Conservation (phyloP, 1,140 invertebrate species). For the Coptotermes formosanus region DNA sequence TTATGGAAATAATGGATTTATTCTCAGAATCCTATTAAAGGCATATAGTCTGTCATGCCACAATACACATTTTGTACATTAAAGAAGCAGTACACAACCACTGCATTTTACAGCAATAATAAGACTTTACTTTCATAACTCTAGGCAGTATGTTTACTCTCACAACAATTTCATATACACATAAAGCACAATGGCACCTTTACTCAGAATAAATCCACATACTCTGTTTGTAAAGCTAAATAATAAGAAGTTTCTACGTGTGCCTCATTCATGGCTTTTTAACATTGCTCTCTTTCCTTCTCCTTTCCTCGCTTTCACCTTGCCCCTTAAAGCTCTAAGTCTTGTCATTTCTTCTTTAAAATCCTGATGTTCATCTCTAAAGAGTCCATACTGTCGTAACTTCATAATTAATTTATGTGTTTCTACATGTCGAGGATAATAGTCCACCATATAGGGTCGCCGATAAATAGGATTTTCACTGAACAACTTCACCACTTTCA, state of each 20-base stretch:
- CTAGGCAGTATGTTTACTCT: too few species aligned
- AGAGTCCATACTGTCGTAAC: constrained; percentile 75
- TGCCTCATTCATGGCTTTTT: not conserved
- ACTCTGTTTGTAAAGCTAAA: not conserved
- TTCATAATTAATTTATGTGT: constrained; percentile 67
- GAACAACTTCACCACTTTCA: constrained; percentile 76
- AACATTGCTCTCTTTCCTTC: constrained; percentile 30
- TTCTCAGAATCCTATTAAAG: too few species aligned
- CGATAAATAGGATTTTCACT: constrained; percentile 72
- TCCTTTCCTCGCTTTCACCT: constrained; percentile 44
- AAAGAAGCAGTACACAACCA: too few species aligned
- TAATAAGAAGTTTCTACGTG: not conserved
- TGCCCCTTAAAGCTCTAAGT: constrained; percentile 73
- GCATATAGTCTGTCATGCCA: too few species aligned
- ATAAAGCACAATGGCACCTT: too few species aligned
- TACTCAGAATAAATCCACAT: too few species aligned
- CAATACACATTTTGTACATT: too few species aligned
- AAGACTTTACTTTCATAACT: too few species aligned
- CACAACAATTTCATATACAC: too few species aligned
- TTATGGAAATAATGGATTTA: too few species aligned
- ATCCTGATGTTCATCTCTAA: constrained; percentile 86
- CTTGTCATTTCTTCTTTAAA: constrained; percentile 88
- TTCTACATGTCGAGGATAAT: constrained; percentile 84
- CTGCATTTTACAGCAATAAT: too few species aligned
- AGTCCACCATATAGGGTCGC: constrained; percentile 70